phyloP scores from a whole-genome alignment of 2,113 vertebrate species.

The Gavialis gangeticus region DNA sequence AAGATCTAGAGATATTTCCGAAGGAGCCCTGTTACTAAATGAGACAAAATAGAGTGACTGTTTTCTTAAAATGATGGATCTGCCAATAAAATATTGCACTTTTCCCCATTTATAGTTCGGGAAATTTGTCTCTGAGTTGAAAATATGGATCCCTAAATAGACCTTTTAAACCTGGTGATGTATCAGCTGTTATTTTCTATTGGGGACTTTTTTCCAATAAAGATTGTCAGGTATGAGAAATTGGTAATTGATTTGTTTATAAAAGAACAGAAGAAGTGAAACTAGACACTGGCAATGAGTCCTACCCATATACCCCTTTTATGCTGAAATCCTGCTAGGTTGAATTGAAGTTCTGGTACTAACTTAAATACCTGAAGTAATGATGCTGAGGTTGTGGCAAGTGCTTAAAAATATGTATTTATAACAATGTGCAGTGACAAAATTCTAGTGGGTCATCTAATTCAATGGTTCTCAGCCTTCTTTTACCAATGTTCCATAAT shows the following conservation, averaged over 20 bases:
- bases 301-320: not conserved
- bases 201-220: not conserved
- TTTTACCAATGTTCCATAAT: not conserved
- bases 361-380: not conserved
- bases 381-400: not conserved
- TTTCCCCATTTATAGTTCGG: not conserved
- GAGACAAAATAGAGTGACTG: not conserved
- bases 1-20: not conserved
- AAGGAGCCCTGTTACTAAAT: not conserved
- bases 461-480: not conserved
- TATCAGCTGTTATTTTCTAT: not conserved
- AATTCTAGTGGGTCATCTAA: not conserved
- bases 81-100: not conserved
- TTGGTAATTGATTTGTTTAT: not conserved
- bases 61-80: not conserved
- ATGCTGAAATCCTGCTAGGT: not conserved
- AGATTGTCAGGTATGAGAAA: not conserved
- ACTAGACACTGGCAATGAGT: not conserved
- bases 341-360: not conserved
- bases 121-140: constrained; percentile 1
- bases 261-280: not conserved
- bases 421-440: not conserved
- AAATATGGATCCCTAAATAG: not conserved
- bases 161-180: not conserved
- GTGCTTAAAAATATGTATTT: accelerated